phyloP scores from a whole-genome alignment of 2,888 invertebrate species.

The Tenthredo notha region DNA sequence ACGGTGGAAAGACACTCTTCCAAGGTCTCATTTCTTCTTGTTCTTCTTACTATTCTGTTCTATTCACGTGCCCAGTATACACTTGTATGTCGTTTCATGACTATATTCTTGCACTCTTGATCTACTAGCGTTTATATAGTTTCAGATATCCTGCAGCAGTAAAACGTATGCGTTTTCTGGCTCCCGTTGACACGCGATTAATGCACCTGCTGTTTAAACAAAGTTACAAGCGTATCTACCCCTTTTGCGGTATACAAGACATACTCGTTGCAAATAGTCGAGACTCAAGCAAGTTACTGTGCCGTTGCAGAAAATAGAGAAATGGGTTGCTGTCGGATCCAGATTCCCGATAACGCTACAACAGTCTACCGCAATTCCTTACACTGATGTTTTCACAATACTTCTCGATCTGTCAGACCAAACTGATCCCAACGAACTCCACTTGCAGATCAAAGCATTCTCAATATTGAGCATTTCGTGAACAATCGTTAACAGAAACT shows the following conservation, averaged over 20 bases:
- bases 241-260: constrained; percentile 18
- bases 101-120: constrained; percentile 26
- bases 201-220: constrained; percentile 48
- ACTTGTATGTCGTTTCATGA: not conserved
- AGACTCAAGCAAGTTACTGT: constrained; percentile 1
- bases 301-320: constrained; percentile 7
- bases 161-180: constrained; percentile 23
- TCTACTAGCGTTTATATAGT: constrained; percentile 1
- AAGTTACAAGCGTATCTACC: constrained; percentile 32
- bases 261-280: constrained; percentile 26
- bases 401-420: not conserved
- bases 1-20: not conserved
- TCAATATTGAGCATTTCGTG: not conserved
- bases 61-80: not conserved
- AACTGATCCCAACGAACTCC: not conserved
- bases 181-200: constrained; percentile 46
- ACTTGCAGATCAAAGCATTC: not conserved
- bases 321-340: constrained; percentile 34
- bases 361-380: constrained; percentile 14
- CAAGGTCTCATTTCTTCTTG: not conserved
- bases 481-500: not conserved
- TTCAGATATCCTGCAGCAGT: constrained; percentile 1
- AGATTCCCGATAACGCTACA: constrained; percentile 25
- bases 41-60: not conserved
- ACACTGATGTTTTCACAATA: not conserved